A percentile compares a stretch with the other conserved stretches of the same genome.
These are phyloP conservation scores for Camponotus floridanus DNA, from an alignment of 1,140 invertebrate species.

Conservation along the genomic window DNA sequence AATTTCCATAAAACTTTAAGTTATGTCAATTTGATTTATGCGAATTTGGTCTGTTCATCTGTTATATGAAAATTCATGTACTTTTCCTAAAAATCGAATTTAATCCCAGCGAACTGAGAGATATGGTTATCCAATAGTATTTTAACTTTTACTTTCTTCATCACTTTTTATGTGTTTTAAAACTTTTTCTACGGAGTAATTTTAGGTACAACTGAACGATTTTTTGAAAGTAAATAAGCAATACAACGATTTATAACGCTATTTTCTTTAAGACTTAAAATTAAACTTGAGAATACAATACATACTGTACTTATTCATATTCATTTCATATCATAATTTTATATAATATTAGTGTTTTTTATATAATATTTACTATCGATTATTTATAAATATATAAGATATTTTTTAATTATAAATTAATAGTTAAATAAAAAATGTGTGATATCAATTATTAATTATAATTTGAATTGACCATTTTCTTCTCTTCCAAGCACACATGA, in stretches of 20 bases:
- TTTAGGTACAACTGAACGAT: slow-evolving; percentile 2
- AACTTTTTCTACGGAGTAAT: slow-evolving; percentile 17
- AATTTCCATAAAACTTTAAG: background rate
- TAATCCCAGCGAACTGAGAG: slow-evolving; percentile 21
- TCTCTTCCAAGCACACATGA: too few species aligned
- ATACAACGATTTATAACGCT: background rate
- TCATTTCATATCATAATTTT: background rate
- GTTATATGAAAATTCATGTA: background rate
- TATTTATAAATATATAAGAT: background rate
- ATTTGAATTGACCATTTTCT: too few species aligned
- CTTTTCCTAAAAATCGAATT: slow-evolving; percentile 12
- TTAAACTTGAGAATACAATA: background rate
- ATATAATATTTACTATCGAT: background rate
- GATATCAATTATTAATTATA: background rate
- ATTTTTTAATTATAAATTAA: background rate
- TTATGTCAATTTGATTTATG: background rate
- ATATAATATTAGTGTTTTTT: background rate
- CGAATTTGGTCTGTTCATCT: background rate
- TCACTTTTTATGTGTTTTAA: slow-evolving; percentile 17
- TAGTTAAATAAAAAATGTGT: background rate
- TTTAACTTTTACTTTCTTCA: slow-evolving; percentile 27
- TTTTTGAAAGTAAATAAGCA: background rate
- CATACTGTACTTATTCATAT: background rate
- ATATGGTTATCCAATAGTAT: slow-evolving; percentile 36
- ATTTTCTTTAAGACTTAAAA: background rate